Evolutionary conservation across 2,797 vertebrate genomes (phyloP), one percentile per base, ranked within the genome.

Genomic region (Cyprinella venusta): DNA sequence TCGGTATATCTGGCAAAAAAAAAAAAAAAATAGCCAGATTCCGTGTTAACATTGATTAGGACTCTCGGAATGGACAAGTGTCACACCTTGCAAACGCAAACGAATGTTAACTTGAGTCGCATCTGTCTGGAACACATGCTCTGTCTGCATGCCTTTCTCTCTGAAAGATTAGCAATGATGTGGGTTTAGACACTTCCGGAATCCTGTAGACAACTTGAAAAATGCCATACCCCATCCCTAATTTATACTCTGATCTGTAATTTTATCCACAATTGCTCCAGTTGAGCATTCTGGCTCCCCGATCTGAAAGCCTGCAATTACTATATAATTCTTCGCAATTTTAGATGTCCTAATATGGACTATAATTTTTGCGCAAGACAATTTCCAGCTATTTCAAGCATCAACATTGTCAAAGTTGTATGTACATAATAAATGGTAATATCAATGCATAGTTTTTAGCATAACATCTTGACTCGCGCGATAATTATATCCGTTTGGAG

Each of bases 361-460:
- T 98, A 96, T 97, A 96, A 98, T 98, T 99, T 98, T 97, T 97
- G 96, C 94, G 95, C 97, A 97, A 98, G 97, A 98, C 97, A 97
- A 98, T 99, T 99, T 98, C 96, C 96, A 96, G 96, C 97, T 97
- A 98, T 99, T 99, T 98, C 96, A 96, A 96, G 97, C 97, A 96
- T 98, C 98, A 99, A 98, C 97, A 99, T 98, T 98, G 97, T 98
- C 97, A 98, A 98, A 97, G 96, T 98, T 97, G 96, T 95, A 98
- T 99, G 96, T 98, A 98, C 97, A 99, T 98, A 98, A 98, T 99
- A 99, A 97, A 99, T 97, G 96, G 97, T 96, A 97, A 99, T 98
- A 99, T 98, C 96, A 97, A 97, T 97, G 97, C 97, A 98, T 98
- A 98, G 97, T 98, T 98, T 98, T 98, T 98, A 97, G 97, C 96